Conservation (phyloP, 1,140 invertebrate genomes). For the Drosophila asahinai region DNA sequence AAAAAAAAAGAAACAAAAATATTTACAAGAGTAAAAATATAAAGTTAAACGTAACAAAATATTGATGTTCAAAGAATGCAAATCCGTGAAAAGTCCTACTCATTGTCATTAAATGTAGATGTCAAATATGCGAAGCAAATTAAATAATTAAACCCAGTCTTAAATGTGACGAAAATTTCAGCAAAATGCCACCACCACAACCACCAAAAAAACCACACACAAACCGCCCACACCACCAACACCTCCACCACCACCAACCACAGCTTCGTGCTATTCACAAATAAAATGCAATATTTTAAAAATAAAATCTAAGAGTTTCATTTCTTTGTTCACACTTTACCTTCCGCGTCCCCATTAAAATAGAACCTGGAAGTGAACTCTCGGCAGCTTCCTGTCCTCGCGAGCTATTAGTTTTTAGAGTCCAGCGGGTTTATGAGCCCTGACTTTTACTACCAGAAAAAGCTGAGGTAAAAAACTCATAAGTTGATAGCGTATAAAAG, state of each 20-base stretch:
- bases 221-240: slow-evolving; percentile 15
- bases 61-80: slow-evolving; percentile 69
- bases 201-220: slow-evolving; percentile 34
- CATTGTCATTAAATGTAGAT: slow-evolving; percentile 72
- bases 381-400: background rate
- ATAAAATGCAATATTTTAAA: slow-evolving; percentile 84
- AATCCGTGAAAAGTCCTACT: slow-evolving; percentile 76
- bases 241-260: slow-evolving; percentile 37
- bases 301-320: slow-evolving; percentile 43
- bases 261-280: slow-evolving; percentile 78
- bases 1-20: slow-evolving; percentile 48
- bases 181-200: slow-evolving; percentile 41
- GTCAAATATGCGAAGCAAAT: slow-evolving; percentile 67
- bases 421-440: slow-evolving; percentile 1
- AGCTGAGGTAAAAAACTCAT: slow-evolving; percentile 11
- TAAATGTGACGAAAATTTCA: slow-evolving; percentile 64
- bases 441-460: slow-evolving; percentile 7
- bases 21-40: slow-evolving; percentile 69
- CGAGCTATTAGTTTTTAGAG: slow-evolving; percentile 13
- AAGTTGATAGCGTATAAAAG: slow-evolving; percentile 1
- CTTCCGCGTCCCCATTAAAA: background rate
- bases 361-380: slow-evolving; percentile 11
- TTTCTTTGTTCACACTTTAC: slow-evolving; percentile 10
- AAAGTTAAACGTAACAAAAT: slow-evolving; percentile 56
- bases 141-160: slow-evolving; percentile 65